Percentiles rank a stretch among this genome's conserved stretches.
Evolutionary conservation across 2,113 vertebrate genomes (phyloP).

Genomic region (Oplegnathus fasciatus): DNA sequence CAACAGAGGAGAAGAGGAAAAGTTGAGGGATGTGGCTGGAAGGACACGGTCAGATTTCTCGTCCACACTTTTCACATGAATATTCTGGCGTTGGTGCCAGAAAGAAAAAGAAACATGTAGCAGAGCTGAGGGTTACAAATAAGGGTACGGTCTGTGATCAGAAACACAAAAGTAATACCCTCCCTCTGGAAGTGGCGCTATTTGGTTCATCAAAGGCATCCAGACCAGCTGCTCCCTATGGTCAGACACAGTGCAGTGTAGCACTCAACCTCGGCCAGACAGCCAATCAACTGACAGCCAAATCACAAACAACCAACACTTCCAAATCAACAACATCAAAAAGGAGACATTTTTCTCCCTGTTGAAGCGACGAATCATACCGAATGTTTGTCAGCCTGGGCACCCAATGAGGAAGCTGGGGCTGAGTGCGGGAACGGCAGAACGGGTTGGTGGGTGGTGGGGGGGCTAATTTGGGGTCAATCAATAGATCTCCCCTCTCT

Average conservation of each 20-base stretch:
- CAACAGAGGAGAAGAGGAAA: constrained; percentile 50
- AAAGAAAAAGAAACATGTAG: constrained; percentile 18
- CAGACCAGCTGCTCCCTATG: constrained; percentile 51
- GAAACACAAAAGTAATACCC: constrained; percentile 60
- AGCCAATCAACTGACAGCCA: constrained; percentile 64
- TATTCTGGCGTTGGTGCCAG: constrained; percentile 31
- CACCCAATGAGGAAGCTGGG: constrained; percentile 64
- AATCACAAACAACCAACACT: constrained; percentile 54
- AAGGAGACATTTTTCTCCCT: constrained; percentile 31
- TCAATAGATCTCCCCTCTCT: constrained; percentile 87
- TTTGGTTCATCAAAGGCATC: constrained; percentile 71
- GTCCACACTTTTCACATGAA: constrained; percentile 19
- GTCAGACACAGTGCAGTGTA: constrained; percentile 41
- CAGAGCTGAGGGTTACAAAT: constrained; percentile 43
- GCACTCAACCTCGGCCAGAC: constrained; percentile 51
- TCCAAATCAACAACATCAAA: constrained; percentile 63
- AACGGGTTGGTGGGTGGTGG: constrained; percentile 59
- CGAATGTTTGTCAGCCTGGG: constrained; percentile 59
- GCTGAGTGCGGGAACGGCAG: constrained; percentile 60
- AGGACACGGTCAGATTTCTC: not conserved
- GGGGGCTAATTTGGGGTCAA: constrained; percentile 89
- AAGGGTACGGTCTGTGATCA: constrained; percentile 68
- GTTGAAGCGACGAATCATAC: constrained; percentile 59
- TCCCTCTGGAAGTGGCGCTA: constrained; percentile 54
- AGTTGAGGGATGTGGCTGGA: constrained; percentile 27